phyloP scores from a whole-genome alignment of 1,140 invertebrate genomes.

The Harpegnathos saltator region DNA sequence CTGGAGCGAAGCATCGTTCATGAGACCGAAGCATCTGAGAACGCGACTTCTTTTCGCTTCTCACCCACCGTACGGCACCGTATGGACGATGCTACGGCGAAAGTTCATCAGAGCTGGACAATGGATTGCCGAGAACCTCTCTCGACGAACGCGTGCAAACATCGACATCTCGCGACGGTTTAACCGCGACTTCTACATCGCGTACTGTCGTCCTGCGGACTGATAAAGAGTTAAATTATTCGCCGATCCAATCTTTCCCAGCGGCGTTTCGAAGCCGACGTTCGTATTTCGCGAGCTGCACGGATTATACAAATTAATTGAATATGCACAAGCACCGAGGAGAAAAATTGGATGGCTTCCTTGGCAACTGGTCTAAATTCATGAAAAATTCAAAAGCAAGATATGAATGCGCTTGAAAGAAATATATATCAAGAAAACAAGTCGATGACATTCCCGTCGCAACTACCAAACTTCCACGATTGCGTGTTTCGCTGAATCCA shows the following conservation, averaged over 20 bases:
- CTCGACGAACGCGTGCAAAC: too few species aligned
- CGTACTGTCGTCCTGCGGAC: neutral
- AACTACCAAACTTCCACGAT: neutral
- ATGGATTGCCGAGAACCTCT: neutral
- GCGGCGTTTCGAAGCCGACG: neutral
- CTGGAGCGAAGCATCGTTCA: neutral
- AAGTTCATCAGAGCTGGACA: neutral
- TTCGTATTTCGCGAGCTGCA: constrained; percentile 17
- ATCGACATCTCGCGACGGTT: constrained; percentile 6
- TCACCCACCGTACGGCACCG: neutral
- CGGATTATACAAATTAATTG: constrained; percentile 61
- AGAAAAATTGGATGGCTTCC: constrained; percentile 47
- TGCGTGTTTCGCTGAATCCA: neutral
- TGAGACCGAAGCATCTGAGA: neutral
- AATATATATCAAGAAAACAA: too few species aligned
- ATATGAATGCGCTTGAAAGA: too few species aligned
- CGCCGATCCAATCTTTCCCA: constrained; percentile 60
- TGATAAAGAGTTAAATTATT: constrained; percentile 69
- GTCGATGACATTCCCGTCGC: neutral
- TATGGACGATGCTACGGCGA: too few species aligned
- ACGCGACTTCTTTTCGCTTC: neutral
- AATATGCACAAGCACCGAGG: constrained; percentile 59
- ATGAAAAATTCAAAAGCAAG: neutral
- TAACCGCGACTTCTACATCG: constrained; percentile 17
- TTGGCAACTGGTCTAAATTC: constrained; percentile 39